Conservation (phyloP, 2,113 vertebrate genomes). For the Ceyx cyanopectus region DNA sequence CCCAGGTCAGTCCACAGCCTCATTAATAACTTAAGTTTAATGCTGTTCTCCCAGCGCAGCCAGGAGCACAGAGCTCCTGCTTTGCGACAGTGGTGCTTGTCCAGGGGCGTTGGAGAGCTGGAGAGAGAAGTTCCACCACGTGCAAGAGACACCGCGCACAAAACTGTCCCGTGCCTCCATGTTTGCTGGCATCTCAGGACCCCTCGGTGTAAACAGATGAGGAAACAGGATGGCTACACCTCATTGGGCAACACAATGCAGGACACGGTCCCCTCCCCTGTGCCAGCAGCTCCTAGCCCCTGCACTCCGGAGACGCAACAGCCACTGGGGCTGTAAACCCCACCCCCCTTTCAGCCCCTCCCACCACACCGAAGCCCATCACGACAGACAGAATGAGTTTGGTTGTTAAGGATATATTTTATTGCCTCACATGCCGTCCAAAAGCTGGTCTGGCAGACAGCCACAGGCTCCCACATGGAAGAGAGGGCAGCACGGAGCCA, state of each 20-base stretch:
- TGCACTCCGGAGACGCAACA: rapidly evolving
- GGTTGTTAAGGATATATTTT: slow-evolving; percentile 29
- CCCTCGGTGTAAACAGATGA: rapidly evolving
- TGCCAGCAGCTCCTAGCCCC: neutral
- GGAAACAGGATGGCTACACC: neutral
- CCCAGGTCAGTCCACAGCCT: neutral
- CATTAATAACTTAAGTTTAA: neutral
- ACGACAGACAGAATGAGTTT: neutral
- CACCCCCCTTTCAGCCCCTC: neutral
- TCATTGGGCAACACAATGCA: neutral
- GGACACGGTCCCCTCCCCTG: rapidly evolving
- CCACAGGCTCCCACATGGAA: rapidly evolving
- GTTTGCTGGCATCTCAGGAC: neutral
- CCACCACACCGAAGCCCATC: neutral
- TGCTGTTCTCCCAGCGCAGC: neutral
- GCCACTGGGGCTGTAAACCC: neutral
- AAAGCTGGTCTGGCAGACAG: neutral
- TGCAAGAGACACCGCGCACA: neutral
- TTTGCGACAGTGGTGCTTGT: neutral
- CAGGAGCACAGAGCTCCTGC: neutral
- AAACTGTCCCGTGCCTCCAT: rapidly evolving
- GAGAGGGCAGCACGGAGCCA: neutral
- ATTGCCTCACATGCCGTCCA: slow-evolving; percentile 17
- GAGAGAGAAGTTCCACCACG: rapidly evolving
- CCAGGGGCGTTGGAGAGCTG: rapidly evolving